Percentiles rank a stretch among this genome's conserved stretches.
Evolutionary conservation across 2,888 invertebrate species (phyloP).

Genomic region (Cerastoderma edule): DNA sequence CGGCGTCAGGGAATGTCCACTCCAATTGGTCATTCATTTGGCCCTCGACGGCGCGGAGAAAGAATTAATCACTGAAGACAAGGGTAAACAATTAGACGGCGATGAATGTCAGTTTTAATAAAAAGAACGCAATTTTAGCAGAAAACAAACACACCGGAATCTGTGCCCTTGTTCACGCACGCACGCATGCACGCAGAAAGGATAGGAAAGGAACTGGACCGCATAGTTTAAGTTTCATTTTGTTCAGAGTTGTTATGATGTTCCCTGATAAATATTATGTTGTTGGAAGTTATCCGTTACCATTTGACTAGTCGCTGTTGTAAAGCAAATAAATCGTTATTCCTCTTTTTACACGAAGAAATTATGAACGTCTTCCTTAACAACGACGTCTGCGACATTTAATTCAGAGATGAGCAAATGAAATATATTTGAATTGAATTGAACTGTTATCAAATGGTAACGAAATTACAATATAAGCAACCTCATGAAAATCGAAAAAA

Average conservation of each 20-base stretch:
- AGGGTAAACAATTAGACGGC: constrained; percentile 27
- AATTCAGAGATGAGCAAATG: no score
- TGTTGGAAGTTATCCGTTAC: no score
- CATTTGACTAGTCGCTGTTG: no score
- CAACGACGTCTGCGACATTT: no score
- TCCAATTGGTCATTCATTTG: constrained; percentile 28
- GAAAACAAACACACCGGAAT: constrained; percentile 6
- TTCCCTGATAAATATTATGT: no score
- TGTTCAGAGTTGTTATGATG: no score
- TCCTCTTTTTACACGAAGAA: no score
- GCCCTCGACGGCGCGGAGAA: neutral
- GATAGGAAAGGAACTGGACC: no score
- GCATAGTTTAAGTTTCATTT: no score
- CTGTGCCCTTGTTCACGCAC: neutral
- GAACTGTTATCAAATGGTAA: neutral
- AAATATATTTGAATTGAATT: no score
- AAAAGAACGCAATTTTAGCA: constrained; percentile 1
- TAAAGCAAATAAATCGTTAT: no score
- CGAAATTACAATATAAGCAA: neutral
- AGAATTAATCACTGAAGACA: constrained; percentile 27
- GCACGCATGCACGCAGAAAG: neutral
- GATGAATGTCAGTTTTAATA: constrained; percentile 29
- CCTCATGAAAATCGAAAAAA: neutral
- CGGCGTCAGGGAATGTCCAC: neutral
- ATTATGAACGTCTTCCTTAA: no score